phyloP scores from a whole-genome alignment of 2,797 vertebrate species.

The Adrianichthys oophorus region DNA sequence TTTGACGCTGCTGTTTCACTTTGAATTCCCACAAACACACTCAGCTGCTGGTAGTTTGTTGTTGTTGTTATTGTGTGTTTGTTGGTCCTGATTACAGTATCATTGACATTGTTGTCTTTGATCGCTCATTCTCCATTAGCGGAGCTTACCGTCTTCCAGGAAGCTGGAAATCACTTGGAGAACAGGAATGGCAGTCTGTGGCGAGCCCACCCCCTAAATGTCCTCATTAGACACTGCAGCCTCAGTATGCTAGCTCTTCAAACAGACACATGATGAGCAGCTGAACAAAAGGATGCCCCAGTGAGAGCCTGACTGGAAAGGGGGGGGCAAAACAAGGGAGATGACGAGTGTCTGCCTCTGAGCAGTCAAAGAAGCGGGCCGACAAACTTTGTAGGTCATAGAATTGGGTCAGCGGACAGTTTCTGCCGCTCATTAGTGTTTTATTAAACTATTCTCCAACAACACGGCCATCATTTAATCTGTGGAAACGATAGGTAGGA shows the following conservation, averaged over 20 bases:
- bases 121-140: slow-evolving; percentile 54
- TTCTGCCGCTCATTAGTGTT: slow-evolving; percentile 66
- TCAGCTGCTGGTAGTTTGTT: slow-evolving; percentile 1
- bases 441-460: slow-evolving; percentile 62
- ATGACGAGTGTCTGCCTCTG: slow-evolving; percentile 46
- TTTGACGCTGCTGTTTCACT: background rate
- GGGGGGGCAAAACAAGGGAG: slow-evolving; percentile 35
- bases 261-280: slow-evolving; percentile 19
- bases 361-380: slow-evolving; percentile 29
- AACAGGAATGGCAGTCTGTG: slow-evolving; percentile 29
- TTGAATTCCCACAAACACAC: background rate
- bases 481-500: slow-evolving; percentile 32
- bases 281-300: slow-evolving; percentile 64
- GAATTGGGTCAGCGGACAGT: slow-evolving; percentile 80
- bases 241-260: slow-evolving; percentile 12
- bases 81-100: slow-evolving; percentile 40
- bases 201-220: slow-evolving; percentile 47
- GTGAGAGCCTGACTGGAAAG: slow-evolving; percentile 41
- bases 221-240: slow-evolving; percentile 62
- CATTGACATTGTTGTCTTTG: slow-evolving; percentile 49
- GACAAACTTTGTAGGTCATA: slow-evolving; percentile 74
- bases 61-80: slow-evolving; percentile 32
- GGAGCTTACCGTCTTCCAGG: slow-evolving; percentile 43
- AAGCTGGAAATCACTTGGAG: slow-evolving; percentile 51
- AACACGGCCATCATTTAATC: slow-evolving; percentile 51